These are phyloP conservation scores for Drosophila kambysellisi DNA, from an alignment of 2,888 invertebrate species.

Conservation along the genomic window DNA sequence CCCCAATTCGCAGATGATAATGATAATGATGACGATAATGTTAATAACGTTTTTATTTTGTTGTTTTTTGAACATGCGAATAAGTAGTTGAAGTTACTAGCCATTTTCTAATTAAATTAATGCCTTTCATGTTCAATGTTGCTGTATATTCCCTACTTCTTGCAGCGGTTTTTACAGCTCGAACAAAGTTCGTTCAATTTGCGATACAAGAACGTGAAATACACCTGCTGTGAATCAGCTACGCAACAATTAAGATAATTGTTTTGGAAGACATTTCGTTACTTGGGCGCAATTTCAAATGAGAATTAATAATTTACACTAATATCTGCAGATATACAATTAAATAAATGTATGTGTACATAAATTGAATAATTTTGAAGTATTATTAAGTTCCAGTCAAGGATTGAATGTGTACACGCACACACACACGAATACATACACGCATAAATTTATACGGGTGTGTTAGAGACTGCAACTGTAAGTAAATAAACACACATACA, in stretches of 20 bases:
- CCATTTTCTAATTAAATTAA: slow-evolving; percentile 12
- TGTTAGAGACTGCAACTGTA: too few species aligned
- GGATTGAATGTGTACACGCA: slow-evolving; percentile 6
- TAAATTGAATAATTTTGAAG: not conserved
- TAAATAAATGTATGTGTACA: not conserved
- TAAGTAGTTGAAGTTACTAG: slow-evolving; percentile 7
- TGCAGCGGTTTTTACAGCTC: slow-evolving; percentile 16
- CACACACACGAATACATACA: not conserved
- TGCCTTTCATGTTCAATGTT: slow-evolving; percentile 1
- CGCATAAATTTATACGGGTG: too few species aligned
- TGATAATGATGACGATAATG: slow-evolving; percentile 23
- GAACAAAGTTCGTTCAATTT: slow-evolving; percentile 17
- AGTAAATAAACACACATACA: not conserved
- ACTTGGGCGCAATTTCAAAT: not conserved
- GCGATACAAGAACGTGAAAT: slow-evolving; percentile 2
- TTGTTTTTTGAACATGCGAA: not conserved
- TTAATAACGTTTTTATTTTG: not conserved
- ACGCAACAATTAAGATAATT: slow-evolving; percentile 29
- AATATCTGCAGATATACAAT: not conserved
- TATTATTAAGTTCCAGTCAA: not conserved
- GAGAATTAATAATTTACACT: not conserved
- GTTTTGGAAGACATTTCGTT: slow-evolving; percentile 21
- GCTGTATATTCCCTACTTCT: not conserved
- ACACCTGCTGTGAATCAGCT: slow-evolving; percentile 29
- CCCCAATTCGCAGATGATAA: slow-evolving; percentile 31